A percentile compares a stretch with the other conserved stretches of the same genome.
phyloP scores from a whole-genome alignment of 2,888 invertebrate species.

The Timema podura region DNA sequence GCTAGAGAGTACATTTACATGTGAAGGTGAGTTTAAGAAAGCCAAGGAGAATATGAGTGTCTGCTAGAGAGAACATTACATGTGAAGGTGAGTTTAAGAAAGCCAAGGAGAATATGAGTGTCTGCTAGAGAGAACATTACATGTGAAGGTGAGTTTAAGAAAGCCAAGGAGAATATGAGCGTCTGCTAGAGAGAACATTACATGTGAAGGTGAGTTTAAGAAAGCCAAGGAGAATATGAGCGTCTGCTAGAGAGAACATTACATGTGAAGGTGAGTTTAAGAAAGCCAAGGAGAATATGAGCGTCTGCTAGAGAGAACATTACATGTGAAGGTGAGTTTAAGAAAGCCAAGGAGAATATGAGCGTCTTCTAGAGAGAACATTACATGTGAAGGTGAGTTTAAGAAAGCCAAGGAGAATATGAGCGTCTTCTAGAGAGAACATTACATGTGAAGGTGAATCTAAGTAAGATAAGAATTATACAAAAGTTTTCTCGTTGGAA shows the following conservation, averaged over 20 bases:
- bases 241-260: slow-evolving; percentile 88
- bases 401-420: slow-evolving; percentile 48
- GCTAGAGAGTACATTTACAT: slow-evolving; percentile 88
- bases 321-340: slow-evolving; percentile 94
- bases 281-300: slow-evolving; percentile 56
- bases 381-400: slow-evolving; percentile 83
- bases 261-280: slow-evolving; percentile 78
- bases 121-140: slow-evolving; percentile 87
- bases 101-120: slow-evolving; percentile 91
- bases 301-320: slow-evolving; percentile 83
- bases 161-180: slow-evolving; percentile 58
- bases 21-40: slow-evolving; percentile 69
- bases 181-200: slow-evolving; percentile 84
- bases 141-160: slow-evolving; percentile 73
- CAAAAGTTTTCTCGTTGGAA: no score
- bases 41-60: slow-evolving; percentile 62
- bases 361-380: slow-evolving; percentile 88
- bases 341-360: slow-evolving; percentile 89
- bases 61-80: slow-evolving; percentile 88
- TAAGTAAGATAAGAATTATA: no score
- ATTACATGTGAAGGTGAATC: slow-evolving; percentile 86
- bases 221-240: slow-evolving; percentile 90
- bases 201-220: slow-evolving; percentile 94
- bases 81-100: slow-evolving; percentile 92
- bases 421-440: slow-evolving; percentile 89